Base-by-base conservation (phyloP, 1,140 invertebrate species). In the Amyelois transitella region DNA sequence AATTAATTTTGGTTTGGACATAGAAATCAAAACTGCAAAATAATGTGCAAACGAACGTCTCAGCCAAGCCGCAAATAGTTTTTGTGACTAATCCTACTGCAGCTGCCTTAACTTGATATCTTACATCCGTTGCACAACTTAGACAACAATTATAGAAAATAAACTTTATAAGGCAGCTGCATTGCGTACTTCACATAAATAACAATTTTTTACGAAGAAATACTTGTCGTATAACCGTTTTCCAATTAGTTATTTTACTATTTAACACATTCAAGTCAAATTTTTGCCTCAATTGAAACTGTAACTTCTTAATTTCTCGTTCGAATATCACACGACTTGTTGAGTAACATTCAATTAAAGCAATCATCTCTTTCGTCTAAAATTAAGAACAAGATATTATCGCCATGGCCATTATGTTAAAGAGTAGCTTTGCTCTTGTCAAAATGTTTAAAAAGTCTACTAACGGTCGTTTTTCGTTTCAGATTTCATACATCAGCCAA, bases 141-240 rank as follows among this genome's bases (percentile, higher is more conserved):
- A 58, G 28, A 43, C 25, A 43, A 59, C 28, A n/a, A 38, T 38
- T 38, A 38, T 14, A 38, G n/a, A 38, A 38, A 55, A 67, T 51
- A 60, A 60, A 62, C 22, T 53, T 59, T 18, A 56, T 54, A 58
- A 59, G 55, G 59, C 69, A 63, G 62, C 64, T 62, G 65, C 62
- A 17, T 51, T 38, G n/a, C 1, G 24, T 22, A 12, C 25, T 51
- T 19, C 19, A 22, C 21, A 25, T 32, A 18, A 51, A 32, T 38
- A 7, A 19, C 14, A 18, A n/a, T n/a, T n/a, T n/a, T n/a, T n/a
- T n/a, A n/a, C n/a, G n/a, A n/a, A n/a, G n/a, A n/a, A n/a, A n/a
- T n/a, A n/a, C n/a, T n/a, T n/a, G n/a, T n/a, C n/a, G n/a, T n/a
- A n/a, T n/a, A n/a, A n/a, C n/a, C n/a, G n/a, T 51, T 22, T 51